phyloP scores from a whole-genome alignment of 2,888 invertebrate genomes.

The Eugnorisma glareosa region DNA sequence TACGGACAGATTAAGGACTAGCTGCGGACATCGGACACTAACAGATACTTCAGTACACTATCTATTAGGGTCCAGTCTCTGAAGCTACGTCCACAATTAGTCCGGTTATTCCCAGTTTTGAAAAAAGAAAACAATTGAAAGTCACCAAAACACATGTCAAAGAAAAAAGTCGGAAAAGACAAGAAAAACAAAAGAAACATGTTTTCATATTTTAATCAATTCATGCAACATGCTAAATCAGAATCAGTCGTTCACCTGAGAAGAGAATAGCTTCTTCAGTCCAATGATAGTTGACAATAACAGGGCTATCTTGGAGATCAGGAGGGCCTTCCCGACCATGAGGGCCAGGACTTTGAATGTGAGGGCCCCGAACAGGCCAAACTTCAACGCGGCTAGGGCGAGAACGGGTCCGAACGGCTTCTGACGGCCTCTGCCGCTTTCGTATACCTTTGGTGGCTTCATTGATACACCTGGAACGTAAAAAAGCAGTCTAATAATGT shows the following conservation, averaged over 20 bases:
- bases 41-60: not conserved
- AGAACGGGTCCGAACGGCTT: constrained; percentile 93
- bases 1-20: not conserved
- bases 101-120: not conserved
- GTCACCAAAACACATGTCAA: not conserved
- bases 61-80: not conserved
- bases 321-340: constrained; percentile 95
- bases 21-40: not conserved
- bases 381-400: constrained; percentile 94
- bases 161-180: constrained; percentile 11
- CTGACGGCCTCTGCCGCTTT: constrained; percentile 93
- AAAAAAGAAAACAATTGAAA: not conserved
- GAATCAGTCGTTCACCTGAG: constrained; percentile 88
- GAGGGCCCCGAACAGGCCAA: constrained; percentile 94
- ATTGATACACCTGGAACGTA: constrained; percentile 92
- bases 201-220: constrained; percentile 62
- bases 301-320: constrained; percentile 96
- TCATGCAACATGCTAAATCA: constrained; percentile 64
- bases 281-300: constrained; percentile 95
- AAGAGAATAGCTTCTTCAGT: constrained; percentile 94
- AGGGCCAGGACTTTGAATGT: constrained; percentile 95
- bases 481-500: not conserved
- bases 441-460: constrained; percentile 90
- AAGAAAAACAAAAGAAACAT: constrained; percentile 50
- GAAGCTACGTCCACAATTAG: not conserved